Evolutionary conservation across 2,888 invertebrate genomes (phyloP).

Genomic region (Cerastoderma edule): DNA sequence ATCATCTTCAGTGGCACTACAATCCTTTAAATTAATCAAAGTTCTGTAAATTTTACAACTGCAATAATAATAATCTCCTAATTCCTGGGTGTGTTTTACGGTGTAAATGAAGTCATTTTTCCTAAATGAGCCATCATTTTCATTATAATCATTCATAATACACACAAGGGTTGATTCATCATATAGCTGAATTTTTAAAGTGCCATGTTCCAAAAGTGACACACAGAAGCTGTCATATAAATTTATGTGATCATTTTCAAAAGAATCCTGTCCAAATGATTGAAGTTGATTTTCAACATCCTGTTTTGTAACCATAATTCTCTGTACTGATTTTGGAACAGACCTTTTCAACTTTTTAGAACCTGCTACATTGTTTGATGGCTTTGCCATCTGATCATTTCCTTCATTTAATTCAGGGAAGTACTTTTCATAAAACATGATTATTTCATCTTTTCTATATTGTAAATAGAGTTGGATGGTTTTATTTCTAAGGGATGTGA

Average conservation of each 20-base stretch:
- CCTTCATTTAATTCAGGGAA: too few relatives aligned
- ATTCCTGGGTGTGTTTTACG: background rate
- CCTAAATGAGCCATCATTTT: slow-evolving; percentile 4
- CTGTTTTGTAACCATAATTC: too few relatives aligned
- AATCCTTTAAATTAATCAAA: background rate
- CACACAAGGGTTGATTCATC: background rate
- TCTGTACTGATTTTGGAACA: too few relatives aligned
- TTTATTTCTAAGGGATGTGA: too few relatives aligned
- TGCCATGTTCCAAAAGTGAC: slow-evolving; percentile 3
- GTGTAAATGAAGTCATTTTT: background rate
- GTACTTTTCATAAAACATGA: too few relatives aligned
- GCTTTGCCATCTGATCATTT: too few relatives aligned
- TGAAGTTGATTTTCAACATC: too few relatives aligned
- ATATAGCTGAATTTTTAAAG: background rate
- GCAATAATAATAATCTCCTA: background rate
- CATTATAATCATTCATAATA: slow-evolving; percentile 7
- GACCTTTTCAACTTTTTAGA: too few relatives aligned
- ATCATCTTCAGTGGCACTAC: background rate
- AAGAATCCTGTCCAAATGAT: too few relatives aligned
- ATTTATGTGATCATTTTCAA: background rate
- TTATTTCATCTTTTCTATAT: too few relatives aligned
- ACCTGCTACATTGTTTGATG: too few relatives aligned
- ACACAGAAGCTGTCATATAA: slow-evolving; percentile 6
- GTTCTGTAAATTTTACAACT: background rate
- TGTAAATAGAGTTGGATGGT: too few relatives aligned